These are phyloP conservation scores for Labia minor DNA, from an alignment of 2,888 invertebrate species.

Conservation along the genomic window DNA sequence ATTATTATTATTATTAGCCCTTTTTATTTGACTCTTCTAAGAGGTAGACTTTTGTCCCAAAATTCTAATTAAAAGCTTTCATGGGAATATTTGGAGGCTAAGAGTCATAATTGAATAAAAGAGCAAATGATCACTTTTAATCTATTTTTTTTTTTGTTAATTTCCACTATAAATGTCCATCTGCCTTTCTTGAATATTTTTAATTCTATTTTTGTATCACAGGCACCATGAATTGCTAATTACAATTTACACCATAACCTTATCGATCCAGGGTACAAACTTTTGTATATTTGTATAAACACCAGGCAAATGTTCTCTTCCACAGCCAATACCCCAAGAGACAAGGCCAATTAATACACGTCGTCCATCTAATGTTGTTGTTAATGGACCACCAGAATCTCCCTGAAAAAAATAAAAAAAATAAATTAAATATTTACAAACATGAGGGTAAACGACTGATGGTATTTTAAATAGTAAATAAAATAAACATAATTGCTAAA, in stretches of 20 bases:
- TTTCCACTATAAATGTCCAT: not conserved
- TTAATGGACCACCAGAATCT: constrained; percentile 78
- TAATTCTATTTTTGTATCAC: constrained; percentile 34
- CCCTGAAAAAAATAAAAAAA: constrained; percentile 35
- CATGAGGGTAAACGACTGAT: not conserved
- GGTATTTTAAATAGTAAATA: constrained; percentile 8
- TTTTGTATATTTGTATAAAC: constrained; percentile 88
- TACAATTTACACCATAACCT: constrained; percentile 53
- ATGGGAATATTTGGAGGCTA: not conserved
- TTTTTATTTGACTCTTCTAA: not conserved
- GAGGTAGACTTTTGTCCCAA: not conserved
- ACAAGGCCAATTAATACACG: constrained; percentile 79
- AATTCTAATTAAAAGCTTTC: too few species aligned
- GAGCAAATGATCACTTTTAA: not conserved
- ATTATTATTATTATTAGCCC: too few species aligned
- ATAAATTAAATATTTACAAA: constrained; percentile 8
- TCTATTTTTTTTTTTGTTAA: not conserved
- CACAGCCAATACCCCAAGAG: constrained; percentile 88
- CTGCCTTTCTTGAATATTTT: not conserved
- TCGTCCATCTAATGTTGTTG: constrained; percentile 70
- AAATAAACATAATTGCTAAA: not conserved
- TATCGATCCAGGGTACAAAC: constrained; percentile 84
- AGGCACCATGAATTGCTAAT: constrained; percentile 30
- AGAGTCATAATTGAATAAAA: not conserved
- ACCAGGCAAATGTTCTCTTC: constrained; percentile 77